phyloP scores from a whole-genome alignment of 2,888 invertebrate species.

The Tetropium fuscum region DNA sequence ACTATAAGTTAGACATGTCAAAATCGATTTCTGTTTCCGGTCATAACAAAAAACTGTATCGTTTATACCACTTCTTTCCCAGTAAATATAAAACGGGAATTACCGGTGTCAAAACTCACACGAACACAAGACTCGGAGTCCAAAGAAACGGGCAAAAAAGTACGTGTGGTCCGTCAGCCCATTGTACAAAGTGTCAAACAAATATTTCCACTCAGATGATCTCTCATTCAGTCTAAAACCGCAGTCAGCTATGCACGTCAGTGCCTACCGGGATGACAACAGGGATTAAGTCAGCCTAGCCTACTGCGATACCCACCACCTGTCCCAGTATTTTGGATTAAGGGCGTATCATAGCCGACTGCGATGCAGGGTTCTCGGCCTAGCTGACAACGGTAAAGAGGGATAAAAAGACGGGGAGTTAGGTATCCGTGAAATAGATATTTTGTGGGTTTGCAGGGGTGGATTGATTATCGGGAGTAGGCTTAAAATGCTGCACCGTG shows the following conservation, averaged over 20 bases:
- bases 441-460: conserved; percentile 31
- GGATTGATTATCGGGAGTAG: conserved; percentile 24
- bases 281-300: conserved; percentile 41
- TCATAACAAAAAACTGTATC: no score
- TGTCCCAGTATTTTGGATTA: conserved; percentile 49
- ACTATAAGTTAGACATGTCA: no score
- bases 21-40: no score
- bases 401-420: conserved; percentile 43
- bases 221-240: conserved; percentile 42
- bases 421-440: conserved; percentile 48
- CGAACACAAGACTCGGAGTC: conserved; percentile 5
- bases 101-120: conserved; percentile 17
- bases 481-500: conserved; percentile 1
- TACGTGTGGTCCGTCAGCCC: conserved; percentile 41
- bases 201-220: conserved; percentile 54
- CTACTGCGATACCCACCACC: conserved; percentile 48
- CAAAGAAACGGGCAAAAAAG: conserved; percentile 27
- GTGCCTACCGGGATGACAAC: conserved; percentile 45
- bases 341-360: conserved; percentile 41
- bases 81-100: not conserved
- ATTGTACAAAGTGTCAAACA: conserved; percentile 57
- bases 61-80: no score
- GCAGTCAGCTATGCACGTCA: conserved; percentile 40
- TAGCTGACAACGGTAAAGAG: conserved; percentile 32
- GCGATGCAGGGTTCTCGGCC: conserved; percentile 15